These are phyloP conservation scores for Cerastoderma edule DNA, from an alignment of 2,888 invertebrate species.

Conservation along the genomic window DNA sequence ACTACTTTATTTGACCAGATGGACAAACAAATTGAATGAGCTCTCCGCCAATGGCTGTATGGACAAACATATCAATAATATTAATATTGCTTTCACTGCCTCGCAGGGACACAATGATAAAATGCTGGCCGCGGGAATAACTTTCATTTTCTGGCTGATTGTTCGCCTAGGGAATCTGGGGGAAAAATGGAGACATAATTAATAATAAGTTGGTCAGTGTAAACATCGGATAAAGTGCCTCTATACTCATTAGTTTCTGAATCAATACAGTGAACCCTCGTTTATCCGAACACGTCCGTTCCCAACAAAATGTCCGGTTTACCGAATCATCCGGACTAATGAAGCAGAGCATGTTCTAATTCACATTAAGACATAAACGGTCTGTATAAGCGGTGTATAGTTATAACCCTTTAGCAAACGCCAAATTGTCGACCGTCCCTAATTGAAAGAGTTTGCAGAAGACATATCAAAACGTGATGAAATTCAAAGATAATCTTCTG, in stretches of 20 bases:
- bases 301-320: too few species aligned
- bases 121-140: constrained; percentile 18
- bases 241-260: constrained; percentile 12
- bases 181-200: constrained; percentile 23
- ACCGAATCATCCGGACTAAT: too few species aligned
- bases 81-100: constrained; percentile 19
- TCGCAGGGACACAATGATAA: constrained; percentile 22
- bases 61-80: constrained; percentile 27
- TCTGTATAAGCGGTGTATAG: too few species aligned
- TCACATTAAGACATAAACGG: too few species aligned
- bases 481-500: too few species aligned
- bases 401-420: too few species aligned
- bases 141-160: constrained; percentile 25
- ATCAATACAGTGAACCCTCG: too few species aligned
- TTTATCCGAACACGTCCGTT: too few species aligned
- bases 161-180: constrained; percentile 19
- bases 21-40: constrained; percentile 18
- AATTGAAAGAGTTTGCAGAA: too few species aligned
- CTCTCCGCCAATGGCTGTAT: constrained; percentile 5
- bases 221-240: constrained; percentile 19
- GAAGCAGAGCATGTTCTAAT: too few species aligned
- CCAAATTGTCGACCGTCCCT: too few species aligned
- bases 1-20: constrained; percentile 26
- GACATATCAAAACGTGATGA: too few species aligned
- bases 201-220: constrained; percentile 26